These are phyloP conservation scores for Trinectes maculatus DNA, from an alignment of 2,113 vertebrate species.

Conservation along the genomic window DNA sequence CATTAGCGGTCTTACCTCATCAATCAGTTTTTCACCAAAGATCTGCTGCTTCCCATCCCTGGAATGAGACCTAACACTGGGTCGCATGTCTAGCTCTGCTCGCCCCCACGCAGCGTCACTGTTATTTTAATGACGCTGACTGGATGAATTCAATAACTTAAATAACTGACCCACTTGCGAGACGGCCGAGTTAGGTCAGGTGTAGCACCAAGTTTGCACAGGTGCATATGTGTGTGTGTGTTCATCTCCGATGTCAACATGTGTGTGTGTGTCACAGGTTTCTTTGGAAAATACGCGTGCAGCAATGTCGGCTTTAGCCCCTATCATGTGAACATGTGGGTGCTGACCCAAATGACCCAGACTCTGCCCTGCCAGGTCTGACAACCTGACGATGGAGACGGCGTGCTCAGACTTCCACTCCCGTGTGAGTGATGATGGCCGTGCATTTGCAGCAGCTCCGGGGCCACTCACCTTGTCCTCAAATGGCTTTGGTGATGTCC, in stretches of 20 bases:
- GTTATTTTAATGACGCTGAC: constrained; percentile 24
- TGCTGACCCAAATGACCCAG: constrained; percentile 72
- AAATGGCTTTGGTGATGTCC: constrained; percentile 23
- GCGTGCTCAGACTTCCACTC: constrained; percentile 14
- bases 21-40: constrained; percentile 50
- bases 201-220: neutral
- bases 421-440: constrained; percentile 65
- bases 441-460: constrained; percentile 46
- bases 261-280: constrained; percentile 11
- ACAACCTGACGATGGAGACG: constrained; percentile 71
- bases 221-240: neutral
- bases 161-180: constrained; percentile 11
- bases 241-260: constrained; percentile 33
- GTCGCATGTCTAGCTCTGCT: constrained; percentile 58
- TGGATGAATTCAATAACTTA: neutral
- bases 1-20: constrained; percentile 69
- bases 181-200: constrained; percentile 14
- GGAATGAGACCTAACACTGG: constrained; percentile 58
- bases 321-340: constrained; percentile 32
- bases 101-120: neutral
- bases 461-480: constrained; percentile 28
- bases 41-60: constrained; percentile 53
- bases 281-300: constrained; percentile 24
- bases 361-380: constrained; percentile 55
- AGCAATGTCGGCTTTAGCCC: constrained; percentile 2